A percentile compares a stretch with the other conserved stretches of the same genome.
These are phyloP conservation scores for Gorilla gorilla DNA, from an alignment of 2,113 vertebrate genomes.

Conservation along the genomic window DNA sequence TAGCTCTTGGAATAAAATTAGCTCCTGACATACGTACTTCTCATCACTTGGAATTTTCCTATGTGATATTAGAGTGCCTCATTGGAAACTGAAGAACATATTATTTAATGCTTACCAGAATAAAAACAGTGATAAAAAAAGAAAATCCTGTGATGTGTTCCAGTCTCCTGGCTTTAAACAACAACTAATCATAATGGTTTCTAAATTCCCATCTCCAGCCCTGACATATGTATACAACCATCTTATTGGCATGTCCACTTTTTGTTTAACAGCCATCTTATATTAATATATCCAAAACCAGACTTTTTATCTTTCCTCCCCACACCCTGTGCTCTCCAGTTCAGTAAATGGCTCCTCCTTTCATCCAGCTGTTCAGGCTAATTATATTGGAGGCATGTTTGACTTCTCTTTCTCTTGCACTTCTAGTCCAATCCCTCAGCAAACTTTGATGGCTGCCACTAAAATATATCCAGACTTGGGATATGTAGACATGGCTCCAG, in stretches of 20 bases:
- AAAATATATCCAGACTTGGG: neutral
- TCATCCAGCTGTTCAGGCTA: neutral
- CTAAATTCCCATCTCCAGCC: neutral
- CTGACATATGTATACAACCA: neutral
- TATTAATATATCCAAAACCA: neutral
- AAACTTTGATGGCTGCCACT: neutral
- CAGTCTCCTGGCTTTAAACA: neutral
- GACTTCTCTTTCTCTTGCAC: neutral
- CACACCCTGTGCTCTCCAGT: neutral
- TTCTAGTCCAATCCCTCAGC: neutral
- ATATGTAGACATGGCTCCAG: neutral
- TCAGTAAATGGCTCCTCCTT: neutral
- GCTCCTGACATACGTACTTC: conserved; percentile 44
- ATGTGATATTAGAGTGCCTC: neutral
- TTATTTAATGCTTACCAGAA: conserved; percentile 65
- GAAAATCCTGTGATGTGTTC: conserved; percentile 49
- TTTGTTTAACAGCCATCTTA: neutral
- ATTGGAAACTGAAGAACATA: neutral
- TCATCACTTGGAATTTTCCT: conserved; percentile 50
- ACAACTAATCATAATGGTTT: neutral
- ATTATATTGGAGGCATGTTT: neutral
- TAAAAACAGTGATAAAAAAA: conserved; percentile 64
- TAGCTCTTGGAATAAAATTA: neutral
- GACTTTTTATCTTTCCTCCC: neutral
- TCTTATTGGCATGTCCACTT: neutral